These are phyloP conservation scores for Chironomus striatipennis DNA, from an alignment of 1,140 invertebrate genomes.

Conservation along the genomic window DNA sequence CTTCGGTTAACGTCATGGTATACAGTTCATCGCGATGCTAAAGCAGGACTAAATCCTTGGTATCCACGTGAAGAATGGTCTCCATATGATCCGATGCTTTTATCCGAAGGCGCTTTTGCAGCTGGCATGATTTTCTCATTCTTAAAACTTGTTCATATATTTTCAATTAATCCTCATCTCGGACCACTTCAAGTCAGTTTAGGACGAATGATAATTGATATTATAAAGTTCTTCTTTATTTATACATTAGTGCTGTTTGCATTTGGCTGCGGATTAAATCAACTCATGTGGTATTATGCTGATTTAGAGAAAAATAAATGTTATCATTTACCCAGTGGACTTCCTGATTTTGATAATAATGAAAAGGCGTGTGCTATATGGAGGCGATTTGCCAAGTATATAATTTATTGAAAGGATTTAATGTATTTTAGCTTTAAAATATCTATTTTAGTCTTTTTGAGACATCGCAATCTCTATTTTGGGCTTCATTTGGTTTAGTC, in stretches of 20 bases:
- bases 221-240: constrained; percentile 90
- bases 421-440: constrained; percentile 27
- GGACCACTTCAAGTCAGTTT: constrained; percentile 67
- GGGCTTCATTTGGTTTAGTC: constrained; percentile 87
- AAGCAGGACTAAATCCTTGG: constrained; percentile 64
- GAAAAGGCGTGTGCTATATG: constrained; percentile 77
- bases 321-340: constrained; percentile 57
- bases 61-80: constrained; percentile 82
- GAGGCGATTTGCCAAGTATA: constrained; percentile 75
- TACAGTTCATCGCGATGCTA: constrained; percentile 66
- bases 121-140: constrained; percentile 94
- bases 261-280: constrained; percentile 86
- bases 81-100: constrained; percentile 85
- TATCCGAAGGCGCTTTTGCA: constrained; percentile 89
- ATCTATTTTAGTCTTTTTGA: constrained; percentile 70
- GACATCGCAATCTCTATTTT: constrained; percentile 87
- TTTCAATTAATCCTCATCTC: constrained; percentile 89
- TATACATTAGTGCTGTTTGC: constrained; percentile 83
- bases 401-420: constrained; percentile 16
- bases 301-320: constrained; percentile 78
- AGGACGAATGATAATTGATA: constrained; percentile 87
- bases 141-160: constrained; percentile 89
- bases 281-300: constrained; percentile 93
- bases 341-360: constrained; percentile 65
- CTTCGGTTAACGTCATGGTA: constrained; percentile 66